Evolutionary conservation across 2,888 invertebrate genomes (phyloP).

Genomic region (Bombylius major): DNA sequence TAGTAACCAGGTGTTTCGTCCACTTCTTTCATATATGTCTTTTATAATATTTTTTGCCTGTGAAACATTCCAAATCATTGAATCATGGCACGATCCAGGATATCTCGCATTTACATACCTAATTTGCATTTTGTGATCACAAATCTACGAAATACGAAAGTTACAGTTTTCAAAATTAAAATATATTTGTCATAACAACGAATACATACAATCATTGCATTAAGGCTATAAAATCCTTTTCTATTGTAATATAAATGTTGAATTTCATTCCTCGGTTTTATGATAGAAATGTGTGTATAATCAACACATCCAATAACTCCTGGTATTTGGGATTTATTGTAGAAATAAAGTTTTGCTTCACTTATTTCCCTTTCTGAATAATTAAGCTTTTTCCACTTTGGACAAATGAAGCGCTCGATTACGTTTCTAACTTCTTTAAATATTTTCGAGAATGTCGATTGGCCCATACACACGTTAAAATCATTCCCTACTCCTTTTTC

Average conservation of each 20-base stretch:
- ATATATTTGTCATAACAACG: not conserved
- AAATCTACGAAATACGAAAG: not conserved
- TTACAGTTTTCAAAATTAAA: not conserved
- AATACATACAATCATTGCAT: not conserved
- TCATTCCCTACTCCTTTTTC: not conserved
- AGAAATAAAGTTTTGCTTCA: not conserved
- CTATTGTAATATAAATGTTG: not conserved
- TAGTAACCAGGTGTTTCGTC: not conserved
- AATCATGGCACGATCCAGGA: not conserved
- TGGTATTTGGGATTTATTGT: not conserved
- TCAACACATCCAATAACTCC: not conserved
- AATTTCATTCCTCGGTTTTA: not conserved
- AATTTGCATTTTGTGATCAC: not conserved
- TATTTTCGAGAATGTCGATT: not conserved
- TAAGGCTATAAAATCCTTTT: too few species aligned
- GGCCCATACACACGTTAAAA: not conserved
- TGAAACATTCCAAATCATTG: not conserved
- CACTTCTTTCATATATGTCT: not conserved
- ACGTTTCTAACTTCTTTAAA: not conserved
- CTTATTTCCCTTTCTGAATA: not conserved
- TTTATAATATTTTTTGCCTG: not conserved
- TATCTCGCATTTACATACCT: not conserved
- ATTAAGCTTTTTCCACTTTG: not conserved
- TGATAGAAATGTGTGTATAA: not conserved
- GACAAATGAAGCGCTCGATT: not conserved